These are phyloP conservation scores for Drosophila mayri DNA, from an alignment of 1,140 invertebrate genomes.

Conservation along the genomic window DNA sequence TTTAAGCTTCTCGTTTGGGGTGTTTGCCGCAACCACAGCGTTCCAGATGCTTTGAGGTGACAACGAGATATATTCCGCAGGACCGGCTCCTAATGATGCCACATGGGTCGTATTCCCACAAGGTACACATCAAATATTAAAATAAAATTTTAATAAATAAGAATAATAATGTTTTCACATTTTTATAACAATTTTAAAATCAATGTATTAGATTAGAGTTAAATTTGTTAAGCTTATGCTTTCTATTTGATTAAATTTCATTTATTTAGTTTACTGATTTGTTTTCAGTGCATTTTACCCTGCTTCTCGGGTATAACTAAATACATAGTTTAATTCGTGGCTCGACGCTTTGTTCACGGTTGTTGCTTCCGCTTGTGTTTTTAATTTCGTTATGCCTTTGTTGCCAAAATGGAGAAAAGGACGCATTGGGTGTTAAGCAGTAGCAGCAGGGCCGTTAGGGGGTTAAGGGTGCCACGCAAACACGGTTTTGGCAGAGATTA, in stretches of 20 bases:
- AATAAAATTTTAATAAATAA: neutral
- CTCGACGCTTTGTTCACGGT: conserved; percentile 51
- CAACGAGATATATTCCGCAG: conserved; percentile 1
- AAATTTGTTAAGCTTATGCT: too few relatives aligned
- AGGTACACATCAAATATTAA: neutral
- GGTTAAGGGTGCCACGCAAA: conserved; percentile 3
- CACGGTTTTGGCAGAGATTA: conserved; percentile 64
- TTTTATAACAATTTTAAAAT: neutral
- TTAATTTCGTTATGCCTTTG: conserved; percentile 40
- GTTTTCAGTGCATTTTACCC: neutral
- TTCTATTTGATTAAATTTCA: neutral
- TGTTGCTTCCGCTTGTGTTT: conserved; percentile 43
- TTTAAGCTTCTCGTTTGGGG: neutral
- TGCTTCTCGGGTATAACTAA: conserved; percentile 22
- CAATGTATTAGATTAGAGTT: too few relatives aligned
- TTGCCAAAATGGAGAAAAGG: conserved; percentile 29
- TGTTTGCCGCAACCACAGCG: conserved; percentile 55
- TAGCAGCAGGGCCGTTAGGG: neutral
- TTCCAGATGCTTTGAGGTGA: conserved; percentile 20
- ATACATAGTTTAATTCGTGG: conserved; percentile 59
- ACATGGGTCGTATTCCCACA: conserved; percentile 3
- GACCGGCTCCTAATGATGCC: conserved; percentile 48
- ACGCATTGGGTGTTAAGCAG: conserved; percentile 4
- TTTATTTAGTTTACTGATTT: neutral
- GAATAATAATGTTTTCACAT: neutral